A percentile compares a stretch with the other conserved stretches of the same genome.
phyloP scores from a whole-genome alignment of 2,113 vertebrate genomes.

The Bolborhynchus lineola region DNA sequence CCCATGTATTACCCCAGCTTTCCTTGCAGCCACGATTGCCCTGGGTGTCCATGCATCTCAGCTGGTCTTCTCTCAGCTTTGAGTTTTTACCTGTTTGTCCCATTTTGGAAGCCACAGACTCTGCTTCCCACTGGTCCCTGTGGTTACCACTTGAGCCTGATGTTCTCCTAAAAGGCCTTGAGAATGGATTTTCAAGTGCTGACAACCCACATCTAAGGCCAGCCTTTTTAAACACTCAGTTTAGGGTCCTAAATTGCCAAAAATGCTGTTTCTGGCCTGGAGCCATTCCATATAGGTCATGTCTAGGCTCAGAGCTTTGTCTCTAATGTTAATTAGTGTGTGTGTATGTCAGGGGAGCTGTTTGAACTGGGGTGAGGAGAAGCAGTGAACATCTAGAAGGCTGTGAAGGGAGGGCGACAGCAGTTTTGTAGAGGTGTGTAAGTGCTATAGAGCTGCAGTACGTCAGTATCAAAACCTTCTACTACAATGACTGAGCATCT shows the following conservation, averaged over 20 bases:
- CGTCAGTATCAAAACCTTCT: neutral
- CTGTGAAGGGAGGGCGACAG: neutral
- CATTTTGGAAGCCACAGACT: neutral
- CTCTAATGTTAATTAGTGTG: neutral
- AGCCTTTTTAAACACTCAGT: neutral
- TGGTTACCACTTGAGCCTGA: rapidly evolving
- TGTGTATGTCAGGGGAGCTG: neutral
- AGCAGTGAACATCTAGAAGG: neutral
- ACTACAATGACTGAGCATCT: neutral
- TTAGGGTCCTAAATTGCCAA: neutral
- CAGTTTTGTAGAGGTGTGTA: neutral
- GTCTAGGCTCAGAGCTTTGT: neutral
- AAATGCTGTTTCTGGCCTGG: rapidly evolving
- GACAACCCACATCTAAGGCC: neutral
- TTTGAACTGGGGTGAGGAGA: neutral
- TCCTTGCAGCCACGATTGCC: neutral
- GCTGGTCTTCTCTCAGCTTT: neutral
- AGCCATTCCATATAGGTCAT: neutral
- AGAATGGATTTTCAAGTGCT: neutral
- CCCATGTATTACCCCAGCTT: neutral
- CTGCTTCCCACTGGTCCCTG: neutral
- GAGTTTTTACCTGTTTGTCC: neutral
- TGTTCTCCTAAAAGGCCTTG: neutral
- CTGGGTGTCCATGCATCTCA: rapidly evolving
- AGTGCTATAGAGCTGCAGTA: neutral